Evolutionary conservation across 2,113 vertebrate genomes (phyloP), one percentile per base, ranked within the genome.

Genomic region (Galeopterus variegatus): DNA sequence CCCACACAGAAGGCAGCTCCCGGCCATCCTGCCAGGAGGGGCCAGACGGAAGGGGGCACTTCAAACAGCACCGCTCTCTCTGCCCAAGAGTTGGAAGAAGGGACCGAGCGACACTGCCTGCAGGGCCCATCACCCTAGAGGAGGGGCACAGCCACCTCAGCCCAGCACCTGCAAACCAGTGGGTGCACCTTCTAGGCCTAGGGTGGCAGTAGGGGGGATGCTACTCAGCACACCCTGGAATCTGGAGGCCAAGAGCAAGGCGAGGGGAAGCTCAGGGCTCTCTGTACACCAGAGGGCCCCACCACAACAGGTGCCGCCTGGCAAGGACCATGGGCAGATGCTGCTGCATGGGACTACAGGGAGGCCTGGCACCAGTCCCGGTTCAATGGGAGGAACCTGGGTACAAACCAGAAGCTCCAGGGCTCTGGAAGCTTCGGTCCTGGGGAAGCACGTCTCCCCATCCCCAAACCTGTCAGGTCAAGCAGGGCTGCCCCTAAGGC

Each of bases 401-500:
- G 80, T 1, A 1, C 19, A 52, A 76, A 18, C 26, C 13, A 19
- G 15, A 52, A 12, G n/a, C 64, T 19, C 18, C 3, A 0, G 12
- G 15, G 31, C 26, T 4, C 2, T 0, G 24, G 13, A 36, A 62
- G 48, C 72, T n/a, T 26, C 4, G 1, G 15, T 24, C 50, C 60
- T 1, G 7, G 17, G 58, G 54, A 33, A 0, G 0, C 11, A 0
- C 8, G 0, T 28, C 17, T 41, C 67, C 82, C 50, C 1, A 11
- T 21, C 81, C 19, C 17, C 73, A 33, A 14, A 73, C 36, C 73
- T 70, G 15, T 14, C 33, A 26, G 67, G 41, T 50, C 73, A 64
- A 70, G 33, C 6, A 0, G 56, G 62, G 52, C 41, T 26, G 62
- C 31, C 83, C 12, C 0, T 28, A 67, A 67, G 18, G 33, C 52